Evolutionary conservation across 2,888 invertebrate species (phyloP), one percentile per base, ranked within the genome.

Genomic region (Chirona hameri): DNA sequence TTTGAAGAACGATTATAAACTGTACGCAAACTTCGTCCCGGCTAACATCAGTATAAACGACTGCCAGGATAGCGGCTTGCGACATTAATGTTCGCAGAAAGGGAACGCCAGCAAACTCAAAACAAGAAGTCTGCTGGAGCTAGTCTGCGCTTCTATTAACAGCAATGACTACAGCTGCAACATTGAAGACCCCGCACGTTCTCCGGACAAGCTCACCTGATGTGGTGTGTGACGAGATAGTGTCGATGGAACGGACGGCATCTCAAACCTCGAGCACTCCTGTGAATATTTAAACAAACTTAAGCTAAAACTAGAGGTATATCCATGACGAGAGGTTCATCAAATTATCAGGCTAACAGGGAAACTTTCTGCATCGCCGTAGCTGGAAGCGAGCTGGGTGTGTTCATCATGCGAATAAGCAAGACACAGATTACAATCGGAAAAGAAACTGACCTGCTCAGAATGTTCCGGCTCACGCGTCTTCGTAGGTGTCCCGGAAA

Each of bases 281-380:
- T 52, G 52, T 4, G 52, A 12, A 52, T 18, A 12, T 52, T 12
- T 7, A 52, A 52, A 52, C 3, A 18, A 12, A 52, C 10, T 1
- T 52, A 18, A 52, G 52, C 52, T 48, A 52, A 52, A 52, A 52
- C 1, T 52, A 52, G 15, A 4, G 52, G 52, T 12, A 2, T 12
- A 52, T 39, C 1, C 52, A 18, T 52, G 52, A 52, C 52, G 12
- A 12, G 7, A 52, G 18, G 18, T 15, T 52, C 15, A 52, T 60
- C 24, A 14, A 18, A 52, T 57, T 60, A 14, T 72, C 72, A 72
- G 72, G 72, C 72, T 72, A 72, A 72, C 72, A 72, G 72, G 72
- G 72, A 72, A 72, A 31, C 18, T 31, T 72, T 72, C 72, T 72
- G 72, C 72, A 72, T 72, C 72, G 72, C 72, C 72, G 72, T 72